A percentile compares a stretch with the other conserved stretches of the same genome.
Evolutionary conservation across 2,113 vertebrate genomes (phyloP).

Genomic region (Todiramphus chloris): DNA sequence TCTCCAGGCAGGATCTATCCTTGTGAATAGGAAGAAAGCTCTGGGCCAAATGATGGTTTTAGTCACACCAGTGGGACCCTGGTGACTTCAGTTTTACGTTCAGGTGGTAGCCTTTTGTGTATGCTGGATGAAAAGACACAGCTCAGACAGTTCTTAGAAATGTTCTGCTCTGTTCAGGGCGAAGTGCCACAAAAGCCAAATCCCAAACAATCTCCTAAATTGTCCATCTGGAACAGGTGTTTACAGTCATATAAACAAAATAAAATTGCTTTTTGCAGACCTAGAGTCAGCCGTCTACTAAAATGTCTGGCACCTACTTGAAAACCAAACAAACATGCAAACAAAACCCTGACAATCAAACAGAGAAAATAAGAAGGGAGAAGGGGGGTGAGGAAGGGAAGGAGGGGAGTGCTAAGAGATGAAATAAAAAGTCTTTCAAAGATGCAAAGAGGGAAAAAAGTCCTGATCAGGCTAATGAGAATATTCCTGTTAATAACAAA

Average conservation of each 20-base stretch:
- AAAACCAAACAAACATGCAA: not conserved
- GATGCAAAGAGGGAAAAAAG: not conserved
- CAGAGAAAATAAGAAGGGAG: not conserved
- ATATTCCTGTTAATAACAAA: not conserved
- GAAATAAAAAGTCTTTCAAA: not conserved
- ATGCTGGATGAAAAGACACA: slow-evolving; percentile 27
- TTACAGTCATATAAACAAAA: slow-evolving; percentile 43
- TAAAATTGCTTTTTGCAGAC: not conserved
- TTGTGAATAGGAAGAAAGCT: not conserved
- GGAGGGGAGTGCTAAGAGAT: not conserved
- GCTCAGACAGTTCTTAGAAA: slow-evolving; percentile 26
- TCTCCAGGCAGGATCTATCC: not conserved
- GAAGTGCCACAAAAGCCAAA: slow-evolving; percentile 30
- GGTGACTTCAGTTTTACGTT: slow-evolving; percentile 36
- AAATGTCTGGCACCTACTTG: not conserved
- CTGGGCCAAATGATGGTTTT: slow-evolving; percentile 17
- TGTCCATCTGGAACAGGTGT: slow-evolving; percentile 46
- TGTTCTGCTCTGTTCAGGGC: slow-evolving; percentile 28
- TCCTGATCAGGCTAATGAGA: not conserved
- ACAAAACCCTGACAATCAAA: not conserved
- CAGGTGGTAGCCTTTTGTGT: slow-evolving; percentile 19
- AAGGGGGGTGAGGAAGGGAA: not conserved
- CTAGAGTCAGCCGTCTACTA: not conserved
- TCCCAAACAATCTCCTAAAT: not conserved
- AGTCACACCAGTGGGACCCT: not conserved